Conservation (phyloP, 2,888 invertebrate species). For the Drosophila nr. fundita region DNA sequence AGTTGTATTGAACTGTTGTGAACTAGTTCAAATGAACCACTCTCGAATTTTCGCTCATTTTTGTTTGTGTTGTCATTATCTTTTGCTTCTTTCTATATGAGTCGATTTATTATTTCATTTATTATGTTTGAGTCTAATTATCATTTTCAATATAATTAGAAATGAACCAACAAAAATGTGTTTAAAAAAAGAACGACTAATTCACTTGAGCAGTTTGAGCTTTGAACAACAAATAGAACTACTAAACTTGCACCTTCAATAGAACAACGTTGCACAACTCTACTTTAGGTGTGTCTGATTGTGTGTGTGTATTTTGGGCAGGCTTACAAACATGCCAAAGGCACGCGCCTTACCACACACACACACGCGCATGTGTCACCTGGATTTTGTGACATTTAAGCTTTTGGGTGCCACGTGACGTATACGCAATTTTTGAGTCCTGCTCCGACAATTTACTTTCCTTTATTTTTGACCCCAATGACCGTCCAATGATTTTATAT, state of each 20-base stretch:
- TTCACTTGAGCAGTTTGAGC: background rate
- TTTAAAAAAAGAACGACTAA: background rate
- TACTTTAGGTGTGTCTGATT: slow-evolving; percentile 6
- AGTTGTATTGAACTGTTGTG: background rate
- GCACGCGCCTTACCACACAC: slow-evolving; percentile 50
- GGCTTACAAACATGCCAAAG: slow-evolving; percentile 69
- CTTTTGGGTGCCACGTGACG: slow-evolving; percentile 50
- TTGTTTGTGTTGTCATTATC: background rate
- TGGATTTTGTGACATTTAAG: slow-evolving; percentile 53
- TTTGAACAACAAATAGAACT: background rate
- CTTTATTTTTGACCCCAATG: slow-evolving; percentile 34
- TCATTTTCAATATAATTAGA: background rate
- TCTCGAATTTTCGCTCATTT: background rate
- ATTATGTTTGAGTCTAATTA: background rate
- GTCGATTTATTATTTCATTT: background rate
- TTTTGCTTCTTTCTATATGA: background rate
- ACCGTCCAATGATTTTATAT: slow-evolving; percentile 29
- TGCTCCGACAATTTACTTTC: slow-evolving; percentile 25
- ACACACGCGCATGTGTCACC: slow-evolving; percentile 14
- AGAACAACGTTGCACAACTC: background rate
- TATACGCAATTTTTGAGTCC: slow-evolving; percentile 66
- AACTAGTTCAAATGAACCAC: background rate
- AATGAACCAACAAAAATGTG: background rate
- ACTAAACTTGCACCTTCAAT: background rate
- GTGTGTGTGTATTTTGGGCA: slow-evolving; percentile 22